These are phyloP conservation scores for Eonycteris spelaea DNA, from an alignment of 2,113 vertebrate species.

Conservation along the genomic window DNA sequence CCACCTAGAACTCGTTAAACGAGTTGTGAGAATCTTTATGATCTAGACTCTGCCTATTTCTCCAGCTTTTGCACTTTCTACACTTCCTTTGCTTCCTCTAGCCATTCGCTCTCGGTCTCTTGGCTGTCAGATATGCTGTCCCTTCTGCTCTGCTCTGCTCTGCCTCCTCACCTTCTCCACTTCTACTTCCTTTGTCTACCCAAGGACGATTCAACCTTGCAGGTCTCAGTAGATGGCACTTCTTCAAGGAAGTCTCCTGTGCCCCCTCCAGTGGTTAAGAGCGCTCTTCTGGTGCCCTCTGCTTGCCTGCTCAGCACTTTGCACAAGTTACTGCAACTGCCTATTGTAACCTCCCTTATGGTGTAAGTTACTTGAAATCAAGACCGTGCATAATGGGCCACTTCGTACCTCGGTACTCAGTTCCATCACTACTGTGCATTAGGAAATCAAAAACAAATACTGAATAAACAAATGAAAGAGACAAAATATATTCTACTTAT, in stretches of 20 bases:
- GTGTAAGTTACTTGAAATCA: neutral
- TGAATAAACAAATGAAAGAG: neutral
- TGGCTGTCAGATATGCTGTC: neutral
- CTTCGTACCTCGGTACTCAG: neutral
- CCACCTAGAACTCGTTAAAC: neutral
- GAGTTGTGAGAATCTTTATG: neutral
- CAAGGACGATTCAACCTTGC: neutral
- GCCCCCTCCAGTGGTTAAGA: neutral
- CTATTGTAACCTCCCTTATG: neutral
- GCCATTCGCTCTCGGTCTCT: neutral
- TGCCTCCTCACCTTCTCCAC: neutral
- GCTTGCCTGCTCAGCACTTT: neutral
- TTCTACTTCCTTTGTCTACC: neutral
- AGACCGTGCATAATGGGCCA: neutral
- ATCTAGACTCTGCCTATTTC: neutral
- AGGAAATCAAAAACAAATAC: neutral
- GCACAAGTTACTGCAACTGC: neutral
- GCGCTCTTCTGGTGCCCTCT: neutral
- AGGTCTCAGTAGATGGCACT: neutral
- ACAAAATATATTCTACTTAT: neutral
- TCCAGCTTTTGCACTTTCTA: neutral
- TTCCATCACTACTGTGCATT: too few species aligned
- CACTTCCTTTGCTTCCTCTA: neutral
- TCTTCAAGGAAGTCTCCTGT: neutral
- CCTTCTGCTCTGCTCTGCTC: neutral